phyloP scores from a whole-genome alignment of 2,113 vertebrate genomes.

The Gambusia affinis region DNA sequence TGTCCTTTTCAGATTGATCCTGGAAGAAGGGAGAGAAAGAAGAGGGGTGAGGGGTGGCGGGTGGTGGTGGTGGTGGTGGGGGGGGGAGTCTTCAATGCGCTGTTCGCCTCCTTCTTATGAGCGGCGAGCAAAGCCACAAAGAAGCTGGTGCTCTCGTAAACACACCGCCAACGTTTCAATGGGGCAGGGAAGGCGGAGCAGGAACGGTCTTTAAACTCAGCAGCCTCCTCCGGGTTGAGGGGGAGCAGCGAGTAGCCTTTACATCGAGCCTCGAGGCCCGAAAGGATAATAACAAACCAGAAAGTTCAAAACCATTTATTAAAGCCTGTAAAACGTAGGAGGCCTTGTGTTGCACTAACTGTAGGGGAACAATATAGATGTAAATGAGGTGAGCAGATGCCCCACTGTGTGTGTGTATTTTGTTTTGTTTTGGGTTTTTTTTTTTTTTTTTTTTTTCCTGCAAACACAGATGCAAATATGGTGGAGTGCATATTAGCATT shows the following conservation, averaged over 20 bases:
- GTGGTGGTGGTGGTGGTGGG: too few species aligned
- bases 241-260: slow-evolving; percentile 29
- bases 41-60: slow-evolving; percentile 19
- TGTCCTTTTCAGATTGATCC: slow-evolving; percentile 70
- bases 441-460: not conserved
- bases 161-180: slow-evolving; percentile 75
- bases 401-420: slow-evolving; percentile 12
- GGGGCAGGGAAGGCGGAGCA: slow-evolving; percentile 48
- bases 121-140: slow-evolving; percentile 59
- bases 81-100: slow-evolving; percentile 58
- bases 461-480: slow-evolving; percentile 53
- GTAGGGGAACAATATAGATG: slow-evolving; percentile 31
- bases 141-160: slow-evolving; percentile 72
- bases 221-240: slow-evolving; percentile 16
- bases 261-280: slow-evolving; percentile 22
- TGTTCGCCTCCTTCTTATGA: slow-evolving; percentile 54
- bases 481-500: slow-evolving; percentile 39
- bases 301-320: slow-evolving; percentile 34
- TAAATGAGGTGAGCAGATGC: slow-evolving; percentile 22
- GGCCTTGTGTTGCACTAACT: not conserved
- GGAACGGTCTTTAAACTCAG: slow-evolving; percentile 54
- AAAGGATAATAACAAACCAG: slow-evolving; percentile 31
- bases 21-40: slow-evolving; percentile 47
- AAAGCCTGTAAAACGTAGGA: not conserved
- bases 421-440: too few species aligned